Evolutionary conservation across 2,888 invertebrate species (phyloP).

Genomic region (Anaspis maculata): DNA sequence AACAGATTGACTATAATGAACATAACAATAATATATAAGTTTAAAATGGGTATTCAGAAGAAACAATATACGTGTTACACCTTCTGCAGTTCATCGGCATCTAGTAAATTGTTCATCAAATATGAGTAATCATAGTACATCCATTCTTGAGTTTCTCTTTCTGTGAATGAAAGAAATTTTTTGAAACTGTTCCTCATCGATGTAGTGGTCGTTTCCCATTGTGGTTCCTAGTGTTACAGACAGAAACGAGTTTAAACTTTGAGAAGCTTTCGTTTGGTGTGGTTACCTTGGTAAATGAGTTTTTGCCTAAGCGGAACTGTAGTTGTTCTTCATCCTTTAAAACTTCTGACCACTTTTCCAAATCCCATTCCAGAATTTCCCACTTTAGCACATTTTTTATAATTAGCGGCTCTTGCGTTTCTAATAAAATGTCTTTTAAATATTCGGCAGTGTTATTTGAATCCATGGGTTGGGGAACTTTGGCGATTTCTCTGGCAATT

Average conservation of each 20-base stretch:
- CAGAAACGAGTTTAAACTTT: too few relatives aligned
- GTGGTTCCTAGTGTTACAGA: conserved; percentile 47
- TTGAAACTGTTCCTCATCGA: conserved; percentile 51
- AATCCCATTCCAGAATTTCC: conserved; percentile 51
- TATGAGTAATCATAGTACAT: conserved; percentile 83
- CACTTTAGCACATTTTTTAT: conserved; percentile 50
- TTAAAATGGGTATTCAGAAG: too few relatives aligned
- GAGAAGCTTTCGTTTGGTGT: too few relatives aligned
- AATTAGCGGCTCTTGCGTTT: conserved; percentile 45
- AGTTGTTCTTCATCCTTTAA: conserved; percentile 50
- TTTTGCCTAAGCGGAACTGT: conserved; percentile 49
- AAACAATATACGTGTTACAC: too few relatives aligned
- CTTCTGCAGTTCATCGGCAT: too few relatives aligned
- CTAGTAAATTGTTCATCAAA: too few relatives aligned
- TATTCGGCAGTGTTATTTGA: too few relatives aligned
- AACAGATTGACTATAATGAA: conserved; percentile 47
- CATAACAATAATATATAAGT: too few relatives aligned
- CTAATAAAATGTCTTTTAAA: too few relatives aligned
- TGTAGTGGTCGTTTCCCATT: conserved; percentile 72
- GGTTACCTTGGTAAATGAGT: conserved; percentile 35
- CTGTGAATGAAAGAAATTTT: conserved; percentile 49
- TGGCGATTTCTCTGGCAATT: too few relatives aligned
- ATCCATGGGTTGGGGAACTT: too few relatives aligned
- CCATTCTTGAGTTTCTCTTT: conserved; percentile 49
- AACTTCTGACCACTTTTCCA: conserved; percentile 51